Evolutionary conservation across 2,113 vertebrate species (phyloP).

Genomic region (Nannospalax galili): DNA sequence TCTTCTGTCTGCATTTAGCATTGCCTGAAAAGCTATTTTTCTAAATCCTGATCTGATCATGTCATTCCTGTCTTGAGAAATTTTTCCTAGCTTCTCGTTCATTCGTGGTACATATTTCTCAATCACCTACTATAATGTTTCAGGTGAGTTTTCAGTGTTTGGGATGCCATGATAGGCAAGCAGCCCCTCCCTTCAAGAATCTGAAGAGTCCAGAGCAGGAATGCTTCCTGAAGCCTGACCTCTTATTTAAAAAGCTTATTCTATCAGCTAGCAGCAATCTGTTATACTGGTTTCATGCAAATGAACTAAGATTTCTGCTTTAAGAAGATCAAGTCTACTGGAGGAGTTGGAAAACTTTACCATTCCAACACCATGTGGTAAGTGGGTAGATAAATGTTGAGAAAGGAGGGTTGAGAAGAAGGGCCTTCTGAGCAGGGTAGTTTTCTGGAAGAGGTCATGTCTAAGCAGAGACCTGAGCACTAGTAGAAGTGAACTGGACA

Average conservation of each 20-base stretch:
- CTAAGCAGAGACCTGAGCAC: background rate
- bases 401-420: background rate
- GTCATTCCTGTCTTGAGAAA: conserved; percentile 21
- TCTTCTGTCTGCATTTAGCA: conserved; percentile 35
- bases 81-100: conserved; percentile 41
- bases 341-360: background rate
- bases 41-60: conserved; percentile 25
- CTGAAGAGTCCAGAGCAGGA: background rate
- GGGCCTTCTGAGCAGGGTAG: background rate
- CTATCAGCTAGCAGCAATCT: background rate
- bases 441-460: background rate
- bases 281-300: conserved; percentile 5
- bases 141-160: background rate
- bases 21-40: conserved; percentile 52
- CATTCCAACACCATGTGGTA: background rate
- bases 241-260: conserved; percentile 35
- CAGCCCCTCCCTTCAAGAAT: background rate
- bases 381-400: background rate
- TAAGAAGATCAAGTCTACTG: conserved; percentile 40
- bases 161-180: background rate
- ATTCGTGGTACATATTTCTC: conserved; percentile 37
- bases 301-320: conserved; percentile 28
- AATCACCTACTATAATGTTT: background rate
- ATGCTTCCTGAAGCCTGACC: background rate
- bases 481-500: background rate